These are phyloP conservation scores for Caenorhabditis sinica DNA, from an alignment of 2,888 invertebrate species.

Conservation along the genomic window DNA sequence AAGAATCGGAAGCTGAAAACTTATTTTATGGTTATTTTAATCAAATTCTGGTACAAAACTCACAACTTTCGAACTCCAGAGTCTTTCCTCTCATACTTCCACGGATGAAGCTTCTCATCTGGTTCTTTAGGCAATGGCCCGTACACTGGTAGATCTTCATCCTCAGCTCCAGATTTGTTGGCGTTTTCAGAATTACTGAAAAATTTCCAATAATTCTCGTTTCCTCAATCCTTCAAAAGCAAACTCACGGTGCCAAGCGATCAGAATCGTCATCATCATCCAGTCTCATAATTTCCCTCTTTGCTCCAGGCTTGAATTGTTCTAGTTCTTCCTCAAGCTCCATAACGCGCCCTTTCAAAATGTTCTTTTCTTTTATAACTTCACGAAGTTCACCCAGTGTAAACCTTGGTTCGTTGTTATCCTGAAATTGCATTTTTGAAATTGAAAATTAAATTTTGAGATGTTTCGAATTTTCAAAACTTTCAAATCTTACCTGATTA, in stretches of 20 bases:
- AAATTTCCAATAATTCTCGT: not conserved
- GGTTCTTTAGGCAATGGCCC: slow-evolving; percentile 97
- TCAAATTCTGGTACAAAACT: slow-evolving; percentile 37
- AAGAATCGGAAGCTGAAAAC: slow-evolving; percentile 79
- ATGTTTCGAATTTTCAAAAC: too few species aligned
- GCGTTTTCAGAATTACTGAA: slow-evolving; percentile 3
- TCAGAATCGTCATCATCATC: slow-evolving; percentile 57
- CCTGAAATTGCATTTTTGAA: slow-evolving; percentile 10
- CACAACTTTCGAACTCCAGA: slow-evolving; percentile 82
- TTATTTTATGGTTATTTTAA: slow-evolving; percentile 22
- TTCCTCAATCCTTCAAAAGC: not conserved
- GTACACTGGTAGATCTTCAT: slow-evolving; percentile 93
- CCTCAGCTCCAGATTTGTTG: slow-evolving; percentile 54
- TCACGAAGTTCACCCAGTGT: slow-evolving; percentile 91
- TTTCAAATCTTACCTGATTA: slow-evolving; percentile 22
- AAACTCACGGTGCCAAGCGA: slow-evolving; percentile 37
- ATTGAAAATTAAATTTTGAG: too few species aligned
- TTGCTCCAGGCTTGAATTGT: slow-evolving; percentile 67
- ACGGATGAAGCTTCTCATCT: slow-evolving; percentile 92
- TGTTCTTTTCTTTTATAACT: slow-evolving; percentile 94
- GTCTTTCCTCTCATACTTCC: slow-evolving; percentile 87
- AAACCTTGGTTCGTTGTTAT: slow-evolving; percentile 87
- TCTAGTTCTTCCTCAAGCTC: slow-evolving; percentile 95
- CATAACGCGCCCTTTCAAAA: slow-evolving; percentile 91
- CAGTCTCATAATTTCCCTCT: slow-evolving; percentile 60